phyloP scores from a whole-genome alignment of 2,888 invertebrate genomes.

The Eilema sororculum region DNA sequence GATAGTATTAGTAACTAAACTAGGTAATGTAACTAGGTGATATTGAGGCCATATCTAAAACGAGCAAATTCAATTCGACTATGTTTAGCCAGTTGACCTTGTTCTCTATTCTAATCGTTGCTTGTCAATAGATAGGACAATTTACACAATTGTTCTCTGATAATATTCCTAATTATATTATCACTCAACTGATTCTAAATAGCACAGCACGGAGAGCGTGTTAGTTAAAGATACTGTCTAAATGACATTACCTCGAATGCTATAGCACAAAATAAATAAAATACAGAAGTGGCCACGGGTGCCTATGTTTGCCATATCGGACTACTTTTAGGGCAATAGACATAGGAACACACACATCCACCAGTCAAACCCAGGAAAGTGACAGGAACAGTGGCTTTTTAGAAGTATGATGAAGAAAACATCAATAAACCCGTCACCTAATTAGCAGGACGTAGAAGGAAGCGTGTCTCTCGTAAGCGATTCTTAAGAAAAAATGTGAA shows the following conservation, averaged over 20 bases:
- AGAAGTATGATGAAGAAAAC: not conserved
- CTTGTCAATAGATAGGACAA: not conserved
- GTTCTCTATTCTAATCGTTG: not conserved
- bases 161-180: constrained; percentile 4
- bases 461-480: not conserved
- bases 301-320: too few species aligned
- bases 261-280: not conserved
- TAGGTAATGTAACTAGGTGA: not conserved
- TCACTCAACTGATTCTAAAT: not conserved
- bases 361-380: too few species aligned
- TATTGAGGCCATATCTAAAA: not conserved
- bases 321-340: too few species aligned
- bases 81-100: not conserved
- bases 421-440: not conserved
- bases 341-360: too few species aligned
- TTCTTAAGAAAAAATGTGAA: not conserved
- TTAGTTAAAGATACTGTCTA: not conserved
- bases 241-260: not conserved
- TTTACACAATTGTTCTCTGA: not conserved
- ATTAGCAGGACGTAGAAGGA: not conserved
- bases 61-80: too few species aligned
- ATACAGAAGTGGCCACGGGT: too few species aligned
- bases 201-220: not conserved
- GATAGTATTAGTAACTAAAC: not conserved
- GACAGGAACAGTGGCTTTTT: not conserved